Evolutionary conservation across 1,140 invertebrate genomes (phyloP), one percentile per base, ranked within the genome.

Genomic region (Vanessa atalanta): DNA sequence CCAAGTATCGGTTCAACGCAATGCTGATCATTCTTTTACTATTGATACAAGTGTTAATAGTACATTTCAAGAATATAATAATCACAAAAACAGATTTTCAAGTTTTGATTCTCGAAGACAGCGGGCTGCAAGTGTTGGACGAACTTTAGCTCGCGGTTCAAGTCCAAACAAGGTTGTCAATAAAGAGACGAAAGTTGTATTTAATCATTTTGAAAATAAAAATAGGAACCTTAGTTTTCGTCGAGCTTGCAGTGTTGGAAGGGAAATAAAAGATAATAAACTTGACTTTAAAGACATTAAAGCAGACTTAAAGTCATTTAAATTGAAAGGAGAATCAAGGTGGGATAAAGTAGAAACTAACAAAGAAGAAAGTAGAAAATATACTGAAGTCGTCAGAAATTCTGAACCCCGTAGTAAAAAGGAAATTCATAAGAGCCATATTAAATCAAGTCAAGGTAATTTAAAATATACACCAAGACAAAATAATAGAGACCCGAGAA

Each of bases 201-300:
- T n/a, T 23, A 37, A 61, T 51, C 55, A 50, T 26, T 37, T 23
- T 31, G 15, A 67, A 66, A 67, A 70, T 61, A 73, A 79, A 73
- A 37, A 63, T 13, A 68, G 51, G 72, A 48, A 53, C 26, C 26
- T 31, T 31, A 31, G 26, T n/a, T 75, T 87, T 76, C 78, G 73
- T 64, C 84, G 91, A 37, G 90, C 90, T 9, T 72, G 80, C 50
- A 93, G 91, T 83, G 85, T 93, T 23, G 88, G 89, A 47, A 80
- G 88, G 67, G 88, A 91, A 48, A 43, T 84, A 20, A 55, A 73
- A 26, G 48, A 60, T 69, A 48, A 65, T 26, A 70, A 72, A 69
- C 47, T 66, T 43, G 63, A 83, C 65, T 89, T 90, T 60, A 84
- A 83, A 69, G 86, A 90, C 65, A 81, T 90, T 16, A 91, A 91